Evolutionary conservation across 1,140 invertebrate genomes (phyloP).

Genomic region (Saccostrea cuccullata): DNA sequence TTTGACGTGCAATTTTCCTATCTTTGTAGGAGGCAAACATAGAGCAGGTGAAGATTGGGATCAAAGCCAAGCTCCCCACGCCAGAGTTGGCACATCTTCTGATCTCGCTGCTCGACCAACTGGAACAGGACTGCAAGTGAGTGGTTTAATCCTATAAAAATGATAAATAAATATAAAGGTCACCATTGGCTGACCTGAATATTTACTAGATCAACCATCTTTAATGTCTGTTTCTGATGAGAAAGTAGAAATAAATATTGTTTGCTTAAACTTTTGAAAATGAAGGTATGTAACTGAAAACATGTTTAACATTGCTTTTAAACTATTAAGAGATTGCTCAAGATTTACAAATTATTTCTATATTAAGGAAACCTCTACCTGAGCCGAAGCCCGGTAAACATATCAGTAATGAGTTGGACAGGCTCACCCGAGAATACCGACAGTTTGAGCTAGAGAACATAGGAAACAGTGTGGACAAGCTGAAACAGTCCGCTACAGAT

Average conservation of each 20-base stretch:
- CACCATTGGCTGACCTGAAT: background rate
- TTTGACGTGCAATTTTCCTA: background rate
- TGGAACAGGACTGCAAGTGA: constrained; percentile 77
- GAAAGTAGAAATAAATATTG: too few species aligned
- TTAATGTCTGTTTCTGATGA: too few species aligned
- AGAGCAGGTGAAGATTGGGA: constrained; percentile 73
- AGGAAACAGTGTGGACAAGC: constrained; percentile 66
- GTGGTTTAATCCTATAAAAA: too few species aligned
- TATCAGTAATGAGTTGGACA: constrained; percentile 78
- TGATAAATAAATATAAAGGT: background rate
- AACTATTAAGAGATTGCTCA: background rate
- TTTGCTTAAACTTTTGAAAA: too few species aligned
- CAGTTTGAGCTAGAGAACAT: constrained; percentile 73
- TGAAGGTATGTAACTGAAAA: too few species aligned
- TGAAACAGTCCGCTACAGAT: constrained; percentile 75
- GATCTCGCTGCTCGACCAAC: constrained; percentile 76
- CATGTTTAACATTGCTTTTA: background rate
- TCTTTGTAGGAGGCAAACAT: constrained; percentile 74
- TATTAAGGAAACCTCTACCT: constrained; percentile 75
- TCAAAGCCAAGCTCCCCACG: constrained; percentile 75
- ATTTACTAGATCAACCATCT: too few species aligned
- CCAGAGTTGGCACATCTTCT: constrained; percentile 77
- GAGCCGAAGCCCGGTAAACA: constrained; percentile 73
- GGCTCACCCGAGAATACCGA: constrained; percentile 70
- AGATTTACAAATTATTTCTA: background rate